Evolutionary conservation across 2,113 vertebrate genomes (phyloP), one percentile per base, ranked within the genome.

Genomic region (Mastomys natalensis): DNA sequence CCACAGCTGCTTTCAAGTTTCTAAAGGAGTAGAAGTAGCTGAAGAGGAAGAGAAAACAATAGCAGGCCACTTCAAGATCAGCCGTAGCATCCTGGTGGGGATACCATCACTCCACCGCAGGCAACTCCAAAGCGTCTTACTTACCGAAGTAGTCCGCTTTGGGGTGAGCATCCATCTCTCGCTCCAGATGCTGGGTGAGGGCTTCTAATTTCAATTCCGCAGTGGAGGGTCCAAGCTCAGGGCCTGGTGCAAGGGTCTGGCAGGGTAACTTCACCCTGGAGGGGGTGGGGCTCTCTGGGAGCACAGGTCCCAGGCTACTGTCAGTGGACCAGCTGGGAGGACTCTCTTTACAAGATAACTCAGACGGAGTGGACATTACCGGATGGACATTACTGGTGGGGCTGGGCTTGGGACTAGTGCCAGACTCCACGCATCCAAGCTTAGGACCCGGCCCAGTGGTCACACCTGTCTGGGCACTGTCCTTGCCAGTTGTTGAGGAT

Each of bases 71-170:
- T 89, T 62, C 24, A 51, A 72, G 34, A 60, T 51, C 19, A 60
- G 24, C 8, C 4, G 10, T 37, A 26, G 80, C 64, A 51, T 64
- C 73, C 66, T 19, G 22, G 55, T 17, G 21, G 22, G 68, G 34
- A 37, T 53, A 53, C 85, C 3, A 1, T 21, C 31, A 29, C 70
- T 53, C 22, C 34, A 31, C 13, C 0, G 7, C 0, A 8, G 40
- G 31, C 78, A 66, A 19, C 7, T 5, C 66, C 60, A 40, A 21
- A 37, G 22, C 17, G 26, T 74, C 22, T 73, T 34, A 98, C 99
- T 99, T 99, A 99, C 99, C 99, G 43, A 99, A 99, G 98, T 99
- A 99, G 97, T 99, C 99, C 0, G 99, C 99, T 98, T 99, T 99
- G 0, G 99, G 99, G 94, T 99, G 99, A 94, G 98, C 98, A 91